phyloP scores from a whole-genome alignment of 2,113 vertebrate genomes.

The Enhydra lutris region DNA sequence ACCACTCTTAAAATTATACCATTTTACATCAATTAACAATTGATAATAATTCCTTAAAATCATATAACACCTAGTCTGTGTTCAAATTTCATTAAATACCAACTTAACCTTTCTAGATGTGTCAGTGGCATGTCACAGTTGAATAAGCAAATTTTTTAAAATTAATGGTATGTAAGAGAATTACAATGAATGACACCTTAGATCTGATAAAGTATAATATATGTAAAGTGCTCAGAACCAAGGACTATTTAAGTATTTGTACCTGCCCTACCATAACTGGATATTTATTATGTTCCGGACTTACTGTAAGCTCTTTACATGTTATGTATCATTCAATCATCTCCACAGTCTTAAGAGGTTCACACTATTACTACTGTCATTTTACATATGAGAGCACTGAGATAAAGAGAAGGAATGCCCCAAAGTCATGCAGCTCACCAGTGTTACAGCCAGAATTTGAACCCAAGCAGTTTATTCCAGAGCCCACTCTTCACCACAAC shows the following conservation, averaged over 20 bases:
- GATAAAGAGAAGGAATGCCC: not conserved
- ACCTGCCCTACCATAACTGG: not conserved
- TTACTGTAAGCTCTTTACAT: not conserved
- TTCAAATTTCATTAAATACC: conserved; percentile 17
- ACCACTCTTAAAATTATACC: not conserved
- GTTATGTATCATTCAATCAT: not conserved
- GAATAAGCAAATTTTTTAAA: not conserved
- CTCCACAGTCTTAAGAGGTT: not conserved
- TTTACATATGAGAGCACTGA: not conserved
- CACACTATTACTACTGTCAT: not conserved
- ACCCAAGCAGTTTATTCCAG: not conserved
- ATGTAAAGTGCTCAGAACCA: not conserved
- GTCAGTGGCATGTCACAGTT: not conserved
- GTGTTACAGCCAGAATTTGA: not conserved
- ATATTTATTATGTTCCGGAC: not conserved
- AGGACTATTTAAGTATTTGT: not conserved
- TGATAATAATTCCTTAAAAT: not conserved
- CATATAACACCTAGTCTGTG: not conserved
- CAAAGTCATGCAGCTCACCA: not conserved
- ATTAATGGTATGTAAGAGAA: not conserved
- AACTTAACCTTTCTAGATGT: not conserved
- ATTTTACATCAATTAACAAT: not conserved
- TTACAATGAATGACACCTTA: not conserved
- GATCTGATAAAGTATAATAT: not conserved
- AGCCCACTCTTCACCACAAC: not conserved